Evolutionary conservation across 1,140 invertebrate species (phyloP).

Genomic region (Macrostomum lignano): DNA sequence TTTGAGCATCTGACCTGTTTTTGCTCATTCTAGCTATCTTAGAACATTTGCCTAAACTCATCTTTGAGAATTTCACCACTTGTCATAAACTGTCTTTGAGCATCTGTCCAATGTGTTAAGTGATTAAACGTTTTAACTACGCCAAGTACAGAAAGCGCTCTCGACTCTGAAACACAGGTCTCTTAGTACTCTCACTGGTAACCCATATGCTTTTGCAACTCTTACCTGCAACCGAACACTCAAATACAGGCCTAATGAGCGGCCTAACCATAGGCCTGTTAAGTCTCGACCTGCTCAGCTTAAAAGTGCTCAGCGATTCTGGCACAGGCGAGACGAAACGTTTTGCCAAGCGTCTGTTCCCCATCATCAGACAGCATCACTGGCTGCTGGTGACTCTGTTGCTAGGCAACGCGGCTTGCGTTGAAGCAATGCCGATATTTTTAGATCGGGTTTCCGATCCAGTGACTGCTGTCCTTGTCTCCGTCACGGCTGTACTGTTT

Average conservation of each 20-base stretch:
- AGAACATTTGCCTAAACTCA: too few species aligned
- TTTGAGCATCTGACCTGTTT: too few species aligned
- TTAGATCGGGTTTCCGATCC: constrained; percentile 18
- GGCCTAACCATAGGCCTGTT: constrained; percentile 21
- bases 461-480: constrained; percentile 17
- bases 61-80: too few species aligned
- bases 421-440: constrained; percentile 27
- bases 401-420: constrained; percentile 18
- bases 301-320: constrained; percentile 15
- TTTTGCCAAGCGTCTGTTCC: constrained; percentile 16
- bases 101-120: too few species aligned
- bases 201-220: too few species aligned
- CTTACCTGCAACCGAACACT: too few species aligned
- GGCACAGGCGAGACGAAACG: constrained; percentile 14
- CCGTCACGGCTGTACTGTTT: constrained; percentile 20
- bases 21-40: too few species aligned
- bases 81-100: too few species aligned
- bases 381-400: constrained; percentile 19
- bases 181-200: too few species aligned
- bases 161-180: too few species aligned
- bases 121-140: too few species aligned
- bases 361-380: constrained; percentile 18
- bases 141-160: too few species aligned
- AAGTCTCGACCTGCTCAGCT: constrained; percentile 16
- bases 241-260: constrained; percentile 21